Percentiles rank a stretch among this genome's conserved stretches.
phyloP scores from a whole-genome alignment of 2,113 vertebrate species.

The Gasterosteus nipponicus region DNA sequence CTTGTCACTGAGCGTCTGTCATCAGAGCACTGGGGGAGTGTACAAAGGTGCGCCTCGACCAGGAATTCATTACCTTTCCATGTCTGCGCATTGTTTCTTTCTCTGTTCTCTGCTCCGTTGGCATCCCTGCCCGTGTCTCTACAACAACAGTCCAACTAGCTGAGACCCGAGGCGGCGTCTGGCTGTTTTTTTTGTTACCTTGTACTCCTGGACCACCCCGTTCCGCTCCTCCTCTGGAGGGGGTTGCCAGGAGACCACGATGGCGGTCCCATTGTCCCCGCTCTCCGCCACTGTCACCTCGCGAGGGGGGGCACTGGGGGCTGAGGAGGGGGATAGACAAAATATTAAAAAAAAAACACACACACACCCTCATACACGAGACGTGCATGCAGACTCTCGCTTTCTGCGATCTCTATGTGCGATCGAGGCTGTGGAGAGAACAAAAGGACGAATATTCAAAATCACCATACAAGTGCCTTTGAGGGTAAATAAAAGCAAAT shows the following conservation, averaged over 20 bases:
- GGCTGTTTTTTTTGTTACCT: slow-evolving; percentile 80
- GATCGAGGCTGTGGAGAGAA: slow-evolving; percentile 49
- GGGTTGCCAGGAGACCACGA: slow-evolving; percentile 95
- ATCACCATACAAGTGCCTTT: slow-evolving; percentile 11
- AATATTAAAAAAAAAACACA: slow-evolving; percentile 56
- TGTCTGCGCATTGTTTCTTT: slow-evolving; percentile 45
- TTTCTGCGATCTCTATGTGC: slow-evolving; percentile 27
- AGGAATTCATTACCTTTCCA: slow-evolving; percentile 53
- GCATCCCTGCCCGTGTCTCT: slow-evolving; percentile 39
- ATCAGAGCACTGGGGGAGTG: slow-evolving; percentile 11
- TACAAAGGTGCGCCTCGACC: slow-evolving; percentile 57
- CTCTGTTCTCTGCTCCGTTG: slow-evolving; percentile 45
- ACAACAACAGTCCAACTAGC: slow-evolving; percentile 23
- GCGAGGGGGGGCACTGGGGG: slow-evolving; percentile 93
- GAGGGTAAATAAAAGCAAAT: slow-evolving; percentile 35
- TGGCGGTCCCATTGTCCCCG: slow-evolving; percentile 92
- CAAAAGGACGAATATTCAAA: slow-evolving; percentile 57
- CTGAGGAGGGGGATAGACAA: slow-evolving; percentile 75
- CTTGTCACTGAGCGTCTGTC: slow-evolving; percentile 16
- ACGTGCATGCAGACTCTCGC: not conserved
- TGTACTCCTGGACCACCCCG: slow-evolving; percentile 96
- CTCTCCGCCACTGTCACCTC: slow-evolving; percentile 92
- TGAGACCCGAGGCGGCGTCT: slow-evolving; percentile 25
- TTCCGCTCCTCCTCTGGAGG: slow-evolving; percentile 95
- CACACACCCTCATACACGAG: slow-evolving; percentile 56